Percentiles rank a stretch among this genome's conserved stretches.
These are phyloP conservation scores for Glyptemys insculpta DNA, from an alignment of 2,797 vertebrate species.

Conservation along the genomic window DNA sequence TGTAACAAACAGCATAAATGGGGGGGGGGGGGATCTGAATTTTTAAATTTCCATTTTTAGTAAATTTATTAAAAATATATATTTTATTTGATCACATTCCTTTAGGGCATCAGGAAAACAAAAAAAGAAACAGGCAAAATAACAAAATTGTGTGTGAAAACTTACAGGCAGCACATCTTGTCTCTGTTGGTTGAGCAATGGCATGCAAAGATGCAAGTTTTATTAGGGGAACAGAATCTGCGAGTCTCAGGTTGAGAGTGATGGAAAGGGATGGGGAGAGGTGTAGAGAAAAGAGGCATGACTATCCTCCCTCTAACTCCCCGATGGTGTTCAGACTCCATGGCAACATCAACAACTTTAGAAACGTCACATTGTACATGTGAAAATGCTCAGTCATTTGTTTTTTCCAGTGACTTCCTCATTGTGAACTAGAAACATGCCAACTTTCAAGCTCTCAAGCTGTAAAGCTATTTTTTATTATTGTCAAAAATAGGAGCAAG, in stretches of 20 bases:
- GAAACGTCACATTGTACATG: not conserved
- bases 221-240: not conserved
- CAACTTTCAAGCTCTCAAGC: not conserved
- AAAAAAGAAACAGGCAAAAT: not conserved
- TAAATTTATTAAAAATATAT: not conserved
- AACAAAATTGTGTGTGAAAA: not conserved
- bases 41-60: not conserved
- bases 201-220: not conserved
- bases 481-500: not conserved
- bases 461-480: not conserved
- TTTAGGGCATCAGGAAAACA: not conserved
- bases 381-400: not conserved
- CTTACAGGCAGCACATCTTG: not conserved
- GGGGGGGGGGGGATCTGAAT: not conserved
- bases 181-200: not conserved
- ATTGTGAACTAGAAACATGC: not conserved
- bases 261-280: not conserved
- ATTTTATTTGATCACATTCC: not conserved
- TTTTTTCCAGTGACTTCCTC: not conserved
- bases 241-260: not conserved
- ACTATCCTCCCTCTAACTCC: not conserved
- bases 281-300: not conserved
- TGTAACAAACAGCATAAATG: not conserved
- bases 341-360: not conserved
- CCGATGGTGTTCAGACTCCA: not conserved